Evolutionary conservation across 2,113 vertebrate species (phyloP).

Genomic region (Australoheros scitulus): DNA sequence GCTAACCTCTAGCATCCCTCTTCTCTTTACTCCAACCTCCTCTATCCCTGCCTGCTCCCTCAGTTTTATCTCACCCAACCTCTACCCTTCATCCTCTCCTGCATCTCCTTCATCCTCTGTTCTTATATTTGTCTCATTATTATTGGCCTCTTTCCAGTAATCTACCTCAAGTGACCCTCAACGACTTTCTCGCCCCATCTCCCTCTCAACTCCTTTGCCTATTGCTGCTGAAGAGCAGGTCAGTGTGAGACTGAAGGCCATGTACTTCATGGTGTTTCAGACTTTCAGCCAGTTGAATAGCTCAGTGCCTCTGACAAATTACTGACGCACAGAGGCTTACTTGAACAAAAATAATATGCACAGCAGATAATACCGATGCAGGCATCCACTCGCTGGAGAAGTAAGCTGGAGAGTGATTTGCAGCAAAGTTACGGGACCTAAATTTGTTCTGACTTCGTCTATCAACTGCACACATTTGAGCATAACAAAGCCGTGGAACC

Average conservation of each 20-base stretch:
- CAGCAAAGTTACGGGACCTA: constrained; percentile 5
- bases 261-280: constrained; percentile 32
- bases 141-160: constrained; percentile 32
- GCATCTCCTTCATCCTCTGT: constrained; percentile 43
- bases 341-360: not conserved
- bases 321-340: not conserved
- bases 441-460: constrained; percentile 33
- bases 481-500: not conserved
- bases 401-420: constrained; percentile 23
- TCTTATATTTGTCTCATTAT: constrained; percentile 50
- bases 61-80: constrained; percentile 47
- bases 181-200: constrained; percentile 40
- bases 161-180: constrained; percentile 56
- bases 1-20: constrained; percentile 42
- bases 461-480: not conserved
- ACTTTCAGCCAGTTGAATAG: constrained; percentile 23
- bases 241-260: constrained; percentile 32
- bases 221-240: constrained; percentile 42
- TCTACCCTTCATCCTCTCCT: constrained; percentile 34
- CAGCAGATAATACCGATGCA: constrained; percentile 12
- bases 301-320: constrained; percentile 19
- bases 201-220: constrained; percentile 3
- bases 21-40: constrained; percentile 16
- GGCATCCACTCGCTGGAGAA: not conserved
- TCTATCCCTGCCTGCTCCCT: constrained; percentile 5